Conservation (phyloP, 2,888 invertebrate genomes). For the Sinotaia quadrata region DNA sequence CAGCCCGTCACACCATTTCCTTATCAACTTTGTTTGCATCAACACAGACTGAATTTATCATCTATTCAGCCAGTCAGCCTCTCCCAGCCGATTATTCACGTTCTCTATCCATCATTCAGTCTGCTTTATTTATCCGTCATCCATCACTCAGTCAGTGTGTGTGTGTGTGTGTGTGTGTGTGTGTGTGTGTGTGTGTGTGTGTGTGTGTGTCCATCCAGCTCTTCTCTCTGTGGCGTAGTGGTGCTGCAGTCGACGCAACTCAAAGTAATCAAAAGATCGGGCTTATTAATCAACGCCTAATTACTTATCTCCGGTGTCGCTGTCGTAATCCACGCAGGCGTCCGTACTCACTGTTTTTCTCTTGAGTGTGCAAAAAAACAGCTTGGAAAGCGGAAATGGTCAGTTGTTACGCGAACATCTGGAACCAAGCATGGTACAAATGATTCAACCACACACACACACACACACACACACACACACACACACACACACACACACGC, state of each 20-base stretch:
- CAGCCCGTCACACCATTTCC: too few species aligned
- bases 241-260: too few species aligned
- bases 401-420: too few species aligned
- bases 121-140: not conserved
- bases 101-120: not conserved
- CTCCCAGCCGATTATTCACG: not conserved
- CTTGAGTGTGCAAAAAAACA: too few species aligned
- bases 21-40: too few species aligned
- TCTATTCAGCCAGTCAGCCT: too few species aligned
- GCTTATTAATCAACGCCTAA: too few species aligned
- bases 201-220: not conserved
- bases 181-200: conserved; percentile 17
- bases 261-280: too few species aligned
- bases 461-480: not conserved
- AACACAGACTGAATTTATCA: too few species aligned
- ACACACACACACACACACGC: not conserved
- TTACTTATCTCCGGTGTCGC: conserved; percentile 8
- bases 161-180: not conserved
- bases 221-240: not conserved
- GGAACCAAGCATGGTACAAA: too few species aligned
- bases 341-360: conserved; percentile 8
- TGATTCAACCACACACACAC: not conserved
- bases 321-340: not conserved
- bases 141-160: not conserved
- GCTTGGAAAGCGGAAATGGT: too few species aligned